Percentiles rank a stretch among this genome's conserved stretches.
Conservation (phyloP, 2,888 invertebrate species). For the Melinaea menophilus region DNA sequence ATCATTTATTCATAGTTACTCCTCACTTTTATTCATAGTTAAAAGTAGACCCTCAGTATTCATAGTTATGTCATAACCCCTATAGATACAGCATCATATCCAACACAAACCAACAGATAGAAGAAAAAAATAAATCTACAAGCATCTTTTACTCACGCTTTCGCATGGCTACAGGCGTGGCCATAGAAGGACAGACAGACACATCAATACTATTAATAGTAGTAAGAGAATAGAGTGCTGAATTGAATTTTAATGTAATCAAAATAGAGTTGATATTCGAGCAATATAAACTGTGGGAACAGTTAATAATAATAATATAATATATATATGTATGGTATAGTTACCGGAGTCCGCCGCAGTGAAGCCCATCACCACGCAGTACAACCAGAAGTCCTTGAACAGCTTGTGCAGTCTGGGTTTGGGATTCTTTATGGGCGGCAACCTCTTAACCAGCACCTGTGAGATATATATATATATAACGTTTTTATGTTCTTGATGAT, state of each 20-base stretch:
- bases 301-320: background rate
- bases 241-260: constrained; percentile 35
- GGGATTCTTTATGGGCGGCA: constrained; percentile 94
- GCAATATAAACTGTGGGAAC: constrained; percentile 16
- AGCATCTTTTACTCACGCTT: constrained; percentile 75
- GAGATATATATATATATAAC: too few relatives aligned
- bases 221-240: constrained; percentile 31
- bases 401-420: constrained; percentile 94
- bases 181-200: constrained; percentile 74
- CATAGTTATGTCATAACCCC: background rate
- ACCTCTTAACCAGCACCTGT: constrained; percentile 84
- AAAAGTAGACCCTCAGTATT: background rate
- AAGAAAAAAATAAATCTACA: constrained; percentile 50
- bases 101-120: constrained; percentile 34
- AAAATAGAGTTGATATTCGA: constrained; percentile 33
- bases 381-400: constrained; percentile 99
- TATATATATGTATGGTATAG: constrained; percentile 23
- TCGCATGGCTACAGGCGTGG: constrained; percentile 75
- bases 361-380: constrained; percentile 99
- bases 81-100: constrained; percentile 40
- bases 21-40: background rate
- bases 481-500: too few relatives aligned
- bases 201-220: constrained; percentile 53
- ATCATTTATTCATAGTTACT: too few relatives aligned
- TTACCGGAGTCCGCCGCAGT: constrained; percentile 87